Conservation (phyloP, 2,888 invertebrate genomes). For the Venusia cambrica region DNA sequence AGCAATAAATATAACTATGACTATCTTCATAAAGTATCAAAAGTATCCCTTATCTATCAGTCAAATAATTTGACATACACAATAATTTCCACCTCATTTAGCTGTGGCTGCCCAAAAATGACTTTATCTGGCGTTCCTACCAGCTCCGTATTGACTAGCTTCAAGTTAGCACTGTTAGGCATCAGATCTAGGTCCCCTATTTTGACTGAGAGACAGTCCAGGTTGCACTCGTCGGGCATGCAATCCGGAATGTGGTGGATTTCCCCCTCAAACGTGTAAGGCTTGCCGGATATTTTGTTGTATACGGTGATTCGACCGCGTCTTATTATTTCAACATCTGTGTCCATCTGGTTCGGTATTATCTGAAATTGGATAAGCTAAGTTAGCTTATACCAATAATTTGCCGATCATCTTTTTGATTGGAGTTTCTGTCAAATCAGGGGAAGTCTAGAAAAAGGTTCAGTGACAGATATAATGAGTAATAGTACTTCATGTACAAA, state of each 20-base stretch:
- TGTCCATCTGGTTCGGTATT: too few relatives aligned
- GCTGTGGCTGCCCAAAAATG: conserved; percentile 45
- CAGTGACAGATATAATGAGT: too few relatives aligned
- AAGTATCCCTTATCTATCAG: too few relatives aligned
- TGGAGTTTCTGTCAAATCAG: too few relatives aligned
- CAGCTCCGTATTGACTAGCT: conserved; percentile 44
- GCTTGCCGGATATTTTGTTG: conserved; percentile 60
- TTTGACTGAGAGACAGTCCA: conserved; percentile 41
- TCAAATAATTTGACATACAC: conserved; percentile 45
- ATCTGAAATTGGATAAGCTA: too few relatives aligned
- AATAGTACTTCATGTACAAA: too few relatives aligned
- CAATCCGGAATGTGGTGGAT: conserved; percentile 41
- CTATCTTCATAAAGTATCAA: too few relatives aligned
- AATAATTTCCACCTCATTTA: conserved; percentile 49
- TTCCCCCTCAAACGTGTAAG: conserved; percentile 49
- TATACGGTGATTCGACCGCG: conserved; percentile 53
- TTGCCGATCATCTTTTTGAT: too few relatives aligned
- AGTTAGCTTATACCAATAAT: too few relatives aligned
- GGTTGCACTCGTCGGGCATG: conserved; percentile 38
- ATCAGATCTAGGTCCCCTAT: conserved; percentile 48
- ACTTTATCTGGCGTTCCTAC: conserved; percentile 46
- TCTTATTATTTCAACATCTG: conserved; percentile 32
- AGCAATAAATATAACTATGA: too few relatives aligned
- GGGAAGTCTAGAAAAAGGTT: too few relatives aligned
- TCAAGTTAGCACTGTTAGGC: conserved; percentile 56